Percentiles rank a stretch among this genome's conserved stretches.
Conservation (phyloP, 2,888 invertebrate genomes). For the Eustalomyia histrio region DNA sequence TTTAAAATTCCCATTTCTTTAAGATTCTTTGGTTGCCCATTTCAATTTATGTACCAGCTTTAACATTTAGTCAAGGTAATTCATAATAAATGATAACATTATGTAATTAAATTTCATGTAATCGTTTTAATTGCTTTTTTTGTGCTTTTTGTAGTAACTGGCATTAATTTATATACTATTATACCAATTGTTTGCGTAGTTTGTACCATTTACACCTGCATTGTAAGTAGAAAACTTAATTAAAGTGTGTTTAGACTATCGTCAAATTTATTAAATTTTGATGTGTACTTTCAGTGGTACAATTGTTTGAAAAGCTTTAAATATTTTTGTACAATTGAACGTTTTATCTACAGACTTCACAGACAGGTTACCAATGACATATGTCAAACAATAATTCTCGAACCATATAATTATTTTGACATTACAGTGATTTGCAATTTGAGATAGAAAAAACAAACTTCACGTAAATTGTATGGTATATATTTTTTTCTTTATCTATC, state of each 20-base stretch:
- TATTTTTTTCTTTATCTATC: no score
- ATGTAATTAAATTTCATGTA: neutral
- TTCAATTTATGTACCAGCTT: slow-evolving; percentile 86
- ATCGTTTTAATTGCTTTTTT: neutral
- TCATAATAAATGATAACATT: neutral
- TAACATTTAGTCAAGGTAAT: slow-evolving; percentile 88
- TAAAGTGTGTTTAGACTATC: neutral
- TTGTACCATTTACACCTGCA: slow-evolving; percentile 93
- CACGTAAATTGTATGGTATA: no score
- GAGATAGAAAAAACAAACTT: no score
- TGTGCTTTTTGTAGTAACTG: slow-evolving; percentile 77
- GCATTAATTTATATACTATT: slow-evolving; percentile 88
- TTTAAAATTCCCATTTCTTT: neutral
- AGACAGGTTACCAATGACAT: no score
- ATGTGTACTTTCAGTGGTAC: no score
- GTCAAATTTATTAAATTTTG: neutral
- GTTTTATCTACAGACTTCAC: no score
- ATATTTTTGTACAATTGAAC: no score
- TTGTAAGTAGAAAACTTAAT: slow-evolving; percentile 82
- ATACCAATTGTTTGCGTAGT: slow-evolving; percentile 88
- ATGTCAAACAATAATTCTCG: no score
- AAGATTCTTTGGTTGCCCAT: slow-evolving; percentile 75
- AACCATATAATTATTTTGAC: no score
- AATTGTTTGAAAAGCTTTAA: no score
- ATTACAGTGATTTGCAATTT: no score